Conservation (phyloP, 2,797 vertebrate species). For the Clarias laeviceps region DNA sequence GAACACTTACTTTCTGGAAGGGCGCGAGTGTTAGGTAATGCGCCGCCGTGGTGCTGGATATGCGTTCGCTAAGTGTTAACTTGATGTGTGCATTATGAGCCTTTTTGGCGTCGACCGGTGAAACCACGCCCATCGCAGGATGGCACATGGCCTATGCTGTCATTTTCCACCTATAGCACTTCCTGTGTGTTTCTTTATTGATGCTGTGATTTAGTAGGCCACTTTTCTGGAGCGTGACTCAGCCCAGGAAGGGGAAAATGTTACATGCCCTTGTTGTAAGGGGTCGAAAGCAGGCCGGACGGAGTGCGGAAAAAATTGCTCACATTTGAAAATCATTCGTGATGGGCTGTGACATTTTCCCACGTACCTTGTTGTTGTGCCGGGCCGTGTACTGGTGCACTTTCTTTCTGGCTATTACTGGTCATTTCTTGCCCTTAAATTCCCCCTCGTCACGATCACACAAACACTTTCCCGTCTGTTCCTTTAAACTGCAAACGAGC, state of each 20-base stretch:
- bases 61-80: constrained; percentile 49
- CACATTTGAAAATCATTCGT: constrained; percentile 41
- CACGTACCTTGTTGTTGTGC: constrained; percentile 50
- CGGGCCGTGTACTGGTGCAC: constrained; percentile 25
- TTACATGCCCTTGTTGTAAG: constrained; percentile 45
- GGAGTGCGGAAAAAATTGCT: constrained; percentile 23
- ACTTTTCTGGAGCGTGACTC: constrained; percentile 40
- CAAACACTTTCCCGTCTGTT: constrained; percentile 24
- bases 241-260: constrained; percentile 49
- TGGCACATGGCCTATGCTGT: constrained; percentile 48
- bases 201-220: constrained; percentile 3
- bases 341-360: constrained; percentile 53
- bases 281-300: constrained; percentile 46
- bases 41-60: constrained; percentile 33
- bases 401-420: constrained; percentile 52
- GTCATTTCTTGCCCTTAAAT: constrained; percentile 55
- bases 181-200: constrained; percentile 46
- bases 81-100: constrained; percentile 55
- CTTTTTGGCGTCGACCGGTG: constrained; percentile 54
- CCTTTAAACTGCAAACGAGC: constrained; percentile 38
- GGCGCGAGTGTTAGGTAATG: constrained; percentile 46
- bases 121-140: constrained; percentile 48
- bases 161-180: constrained; percentile 55
- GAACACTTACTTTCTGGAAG: constrained; percentile 53
- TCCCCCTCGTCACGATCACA: constrained; percentile 24